Conservation (phyloP, 1,140 invertebrate genomes). For the Heliconius nattereri region DNA sequence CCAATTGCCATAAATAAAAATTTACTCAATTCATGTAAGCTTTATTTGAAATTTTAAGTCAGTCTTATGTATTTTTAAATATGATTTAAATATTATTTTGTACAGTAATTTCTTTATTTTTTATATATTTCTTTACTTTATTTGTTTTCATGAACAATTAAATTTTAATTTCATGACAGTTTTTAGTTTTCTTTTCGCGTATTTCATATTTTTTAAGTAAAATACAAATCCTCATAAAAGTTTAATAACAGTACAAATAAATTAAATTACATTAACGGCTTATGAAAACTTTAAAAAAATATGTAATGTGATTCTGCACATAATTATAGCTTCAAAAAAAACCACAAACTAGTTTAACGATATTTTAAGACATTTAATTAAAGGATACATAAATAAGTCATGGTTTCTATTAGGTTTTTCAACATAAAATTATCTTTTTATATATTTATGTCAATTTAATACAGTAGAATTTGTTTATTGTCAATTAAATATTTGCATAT, state of each 20-base stretch:
- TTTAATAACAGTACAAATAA: too few relatives aligned
- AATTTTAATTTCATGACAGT: background rate
- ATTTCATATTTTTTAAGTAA: background rate
- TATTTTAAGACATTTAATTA: background rate
- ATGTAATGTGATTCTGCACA: too few relatives aligned
- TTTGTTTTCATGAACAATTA: background rate
- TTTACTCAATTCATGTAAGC: background rate
- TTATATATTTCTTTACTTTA: background rate
- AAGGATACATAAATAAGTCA: background rate
- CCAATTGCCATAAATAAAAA: slow-evolving; percentile 2
- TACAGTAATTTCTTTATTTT: background rate
- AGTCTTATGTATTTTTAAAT: background rate
- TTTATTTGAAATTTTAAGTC: background rate
- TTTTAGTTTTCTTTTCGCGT: background rate
- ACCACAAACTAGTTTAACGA: background rate
- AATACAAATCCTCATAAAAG: background rate
- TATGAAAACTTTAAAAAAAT: too few relatives aligned
- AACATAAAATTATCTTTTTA: background rate
- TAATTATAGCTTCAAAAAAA: too few relatives aligned
- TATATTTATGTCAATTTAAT: slow-evolving; percentile 58
- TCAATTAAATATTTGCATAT: slow-evolving; percentile 67
- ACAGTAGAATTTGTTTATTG: slow-evolving; percentile 59
- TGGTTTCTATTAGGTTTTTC: background rate
- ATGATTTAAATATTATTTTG: background rate
- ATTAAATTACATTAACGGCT: too few relatives aligned